Percentiles rank a stretch among this genome's conserved stretches.
Evolutionary conservation across 2,797 vertebrate species (phyloP).

Genomic region (Naso thynnoides): DNA sequence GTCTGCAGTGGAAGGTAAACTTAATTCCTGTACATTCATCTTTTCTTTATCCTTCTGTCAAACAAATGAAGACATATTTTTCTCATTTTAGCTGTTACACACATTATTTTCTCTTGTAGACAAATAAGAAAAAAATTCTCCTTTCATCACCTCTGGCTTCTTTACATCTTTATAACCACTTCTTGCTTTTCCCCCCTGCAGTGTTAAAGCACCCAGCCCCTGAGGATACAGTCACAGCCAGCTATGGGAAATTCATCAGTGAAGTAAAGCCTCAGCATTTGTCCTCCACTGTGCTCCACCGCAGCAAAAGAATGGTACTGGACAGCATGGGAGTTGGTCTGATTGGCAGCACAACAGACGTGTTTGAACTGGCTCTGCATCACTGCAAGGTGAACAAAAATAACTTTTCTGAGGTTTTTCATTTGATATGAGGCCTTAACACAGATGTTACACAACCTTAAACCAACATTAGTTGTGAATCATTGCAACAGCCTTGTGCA

Average conservation of each 20-base stretch:
- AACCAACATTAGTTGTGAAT: not conserved
- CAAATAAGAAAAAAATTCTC: not conserved
- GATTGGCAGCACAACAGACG: slow-evolving; percentile 88
- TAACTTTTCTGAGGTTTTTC: not conserved
- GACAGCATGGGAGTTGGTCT: slow-evolving; percentile 92
- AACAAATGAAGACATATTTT: not conserved
- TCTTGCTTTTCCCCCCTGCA: slow-evolving; percentile 43
- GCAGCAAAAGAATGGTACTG: slow-evolving; percentile 93
- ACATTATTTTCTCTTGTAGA: not conserved
- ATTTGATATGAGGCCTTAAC: slow-evolving; percentile 21
- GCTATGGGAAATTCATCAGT: slow-evolving; percentile 89
- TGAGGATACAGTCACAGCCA: slow-evolving; percentile 88
- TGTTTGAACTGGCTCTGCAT: slow-evolving; percentile 87
- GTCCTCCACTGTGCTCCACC: slow-evolving; percentile 80
- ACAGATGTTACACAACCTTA: slow-evolving; percentile 27
- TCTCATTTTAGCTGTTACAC: not conserved
- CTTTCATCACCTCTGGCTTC: not conserved
- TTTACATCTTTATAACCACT: not conserved
- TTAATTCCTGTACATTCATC: not conserved
- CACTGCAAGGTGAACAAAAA: slow-evolving; percentile 86
- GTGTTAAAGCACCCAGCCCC: slow-evolving; percentile 72
- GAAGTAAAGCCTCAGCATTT: slow-evolving; percentile 81
- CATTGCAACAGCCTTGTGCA: slow-evolving; percentile 1
- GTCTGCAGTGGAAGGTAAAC: slow-evolving; percentile 73
- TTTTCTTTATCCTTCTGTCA: not conserved